A percentile compares a stretch with the other conserved stretches of the same genome.
Conservation (phyloP, 1,140 invertebrate species). For the Grapholita molesta region DNA sequence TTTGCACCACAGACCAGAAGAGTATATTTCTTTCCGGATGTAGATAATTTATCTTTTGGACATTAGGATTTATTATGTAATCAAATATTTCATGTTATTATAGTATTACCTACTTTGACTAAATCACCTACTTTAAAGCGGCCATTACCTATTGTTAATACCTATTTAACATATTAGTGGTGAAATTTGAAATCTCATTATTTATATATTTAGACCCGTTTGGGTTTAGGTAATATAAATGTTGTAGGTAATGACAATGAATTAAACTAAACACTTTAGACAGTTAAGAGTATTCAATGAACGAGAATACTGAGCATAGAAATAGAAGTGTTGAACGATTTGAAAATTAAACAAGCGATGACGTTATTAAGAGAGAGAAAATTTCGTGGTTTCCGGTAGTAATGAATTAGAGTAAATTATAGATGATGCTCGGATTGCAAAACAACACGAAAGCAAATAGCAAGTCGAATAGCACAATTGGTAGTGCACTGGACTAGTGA, state of each 20-base stretch:
- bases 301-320: background rate
- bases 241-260: background rate
- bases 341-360: slow-evolving; percentile 1
- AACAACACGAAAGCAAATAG: background rate
- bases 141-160: too few species aligned
- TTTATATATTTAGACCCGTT: too few species aligned
- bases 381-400: background rate
- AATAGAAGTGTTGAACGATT: slow-evolving; percentile 8
- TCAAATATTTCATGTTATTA: background rate
- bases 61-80: background rate
- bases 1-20: background rate
- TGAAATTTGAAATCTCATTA: too few species aligned
- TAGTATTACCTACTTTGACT: background rate
- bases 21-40: background rate
- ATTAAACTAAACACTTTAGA: background rate
- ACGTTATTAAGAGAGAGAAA: background rate
- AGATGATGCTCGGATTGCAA: background rate
- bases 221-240: too few species aligned
- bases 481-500: too few species aligned
- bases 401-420: background rate
- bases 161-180: too few species aligned
- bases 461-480: background rate
- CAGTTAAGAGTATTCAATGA: background rate
- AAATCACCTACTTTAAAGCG: too few species aligned
- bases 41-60: background rate